These are phyloP conservation scores for Rallus crepitans DNA, from an alignment of 2,797 vertebrate species.

Conservation along the genomic window DNA sequence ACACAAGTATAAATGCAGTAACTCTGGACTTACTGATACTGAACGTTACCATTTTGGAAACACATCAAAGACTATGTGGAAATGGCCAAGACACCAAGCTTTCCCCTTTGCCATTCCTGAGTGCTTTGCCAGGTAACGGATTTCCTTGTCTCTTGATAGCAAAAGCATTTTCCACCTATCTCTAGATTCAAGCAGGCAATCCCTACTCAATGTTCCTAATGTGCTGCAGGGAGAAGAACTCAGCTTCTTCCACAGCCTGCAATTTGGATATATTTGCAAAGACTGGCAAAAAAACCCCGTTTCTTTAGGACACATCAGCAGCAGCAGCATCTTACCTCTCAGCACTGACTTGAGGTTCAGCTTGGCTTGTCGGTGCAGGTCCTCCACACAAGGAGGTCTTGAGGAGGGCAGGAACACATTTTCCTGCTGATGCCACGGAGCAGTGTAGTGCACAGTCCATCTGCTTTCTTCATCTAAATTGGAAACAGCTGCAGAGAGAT, in stretches of 20 bases:
- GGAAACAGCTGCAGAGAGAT: slow-evolving; percentile 88
- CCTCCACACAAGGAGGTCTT: slow-evolving; percentile 92
- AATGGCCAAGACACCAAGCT: not conserved
- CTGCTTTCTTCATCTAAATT: slow-evolving; percentile 97
- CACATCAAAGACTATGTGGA: not conserved
- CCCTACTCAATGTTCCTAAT: not conserved
- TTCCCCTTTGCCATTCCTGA: not conserved
- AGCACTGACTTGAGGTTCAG: slow-evolving; percentile 96
- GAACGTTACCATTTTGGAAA: not conserved
- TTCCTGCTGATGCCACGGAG: slow-evolving; percentile 97
- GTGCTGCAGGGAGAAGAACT: not conserved
- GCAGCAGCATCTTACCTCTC: slow-evolving; percentile 83
- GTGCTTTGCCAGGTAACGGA: not conserved
- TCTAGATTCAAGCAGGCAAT: not conserved
- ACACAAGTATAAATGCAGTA: not conserved
- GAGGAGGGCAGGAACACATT: slow-evolving; percentile 94
- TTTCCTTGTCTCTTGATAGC: not conserved
- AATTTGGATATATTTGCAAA: not conserved
- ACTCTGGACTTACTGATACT: not conserved
- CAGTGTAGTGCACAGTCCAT: slow-evolving; percentile 96
- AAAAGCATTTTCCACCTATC: not conserved
- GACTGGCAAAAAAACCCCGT: not conserved
- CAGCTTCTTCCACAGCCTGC: not conserved
- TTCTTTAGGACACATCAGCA: not conserved
- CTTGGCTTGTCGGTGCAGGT: slow-evolving; percentile 96